Evolutionary conservation across 2,797 vertebrate genomes (phyloP).

Genomic region (Smutsia temminckii): DNA sequence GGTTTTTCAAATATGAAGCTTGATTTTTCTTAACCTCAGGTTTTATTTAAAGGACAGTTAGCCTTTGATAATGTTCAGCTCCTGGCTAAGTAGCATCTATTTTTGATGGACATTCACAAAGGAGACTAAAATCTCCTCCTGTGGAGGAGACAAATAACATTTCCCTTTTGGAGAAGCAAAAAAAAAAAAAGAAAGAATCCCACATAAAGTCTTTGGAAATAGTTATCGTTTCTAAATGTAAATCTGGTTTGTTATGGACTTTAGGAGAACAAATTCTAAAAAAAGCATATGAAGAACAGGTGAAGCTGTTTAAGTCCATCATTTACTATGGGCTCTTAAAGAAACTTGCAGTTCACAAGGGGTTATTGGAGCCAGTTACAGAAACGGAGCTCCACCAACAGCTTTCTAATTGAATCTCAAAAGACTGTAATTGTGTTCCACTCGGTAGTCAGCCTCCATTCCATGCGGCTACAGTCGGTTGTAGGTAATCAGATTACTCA

Average conservation of each 20-base stretch:
- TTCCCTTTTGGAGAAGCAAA: conserved; percentile 23
- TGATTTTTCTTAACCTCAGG: conserved; percentile 33
- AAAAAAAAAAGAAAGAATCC: neutral
- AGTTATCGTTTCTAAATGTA: conserved; percentile 32
- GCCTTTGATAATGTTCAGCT: neutral
- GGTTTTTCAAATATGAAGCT: neutral
- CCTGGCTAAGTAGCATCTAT: neutral
- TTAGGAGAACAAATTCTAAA: conserved; percentile 37
- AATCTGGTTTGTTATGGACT: conserved; percentile 35
- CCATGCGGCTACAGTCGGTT: conserved; percentile 83
- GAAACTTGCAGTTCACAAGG: conserved; percentile 68
- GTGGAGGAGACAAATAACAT: conserved; percentile 45
- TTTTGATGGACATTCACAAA: neutral
- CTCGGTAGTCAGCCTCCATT: conserved; percentile 80
- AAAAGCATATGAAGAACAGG: conserved; percentile 40
- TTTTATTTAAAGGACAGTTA: conserved; percentile 36
- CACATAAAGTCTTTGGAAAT: conserved; percentile 3
- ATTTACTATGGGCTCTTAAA: conserved; percentile 78
- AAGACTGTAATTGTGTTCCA: conserved; percentile 74
- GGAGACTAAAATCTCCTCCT: neutral
- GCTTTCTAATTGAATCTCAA: conserved; percentile 84
- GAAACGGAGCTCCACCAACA: conserved; percentile 73
- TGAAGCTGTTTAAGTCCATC: conserved; percentile 73
- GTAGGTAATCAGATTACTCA: conserved; percentile 88
- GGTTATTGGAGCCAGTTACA: conserved; percentile 79